These are phyloP conservation scores for Ladona fulva DNA, from an alignment of 1,140 invertebrate genomes.

Conservation along the genomic window DNA sequence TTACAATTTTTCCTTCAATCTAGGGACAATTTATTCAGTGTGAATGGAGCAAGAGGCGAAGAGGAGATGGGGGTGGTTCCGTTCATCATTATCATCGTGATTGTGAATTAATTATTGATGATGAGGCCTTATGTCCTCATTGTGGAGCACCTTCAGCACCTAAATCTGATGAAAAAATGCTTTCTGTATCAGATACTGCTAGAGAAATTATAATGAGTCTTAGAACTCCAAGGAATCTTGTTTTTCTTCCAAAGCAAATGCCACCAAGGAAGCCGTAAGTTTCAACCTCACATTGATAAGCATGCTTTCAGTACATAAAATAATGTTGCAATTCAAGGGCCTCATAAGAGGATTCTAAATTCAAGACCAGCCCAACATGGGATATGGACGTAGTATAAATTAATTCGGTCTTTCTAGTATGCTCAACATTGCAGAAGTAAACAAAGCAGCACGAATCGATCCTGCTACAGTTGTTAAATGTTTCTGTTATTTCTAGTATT, in stretches of 20 bases:
- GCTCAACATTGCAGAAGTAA: too few species aligned
- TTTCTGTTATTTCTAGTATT: too few species aligned
- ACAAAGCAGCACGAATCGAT: too few species aligned
- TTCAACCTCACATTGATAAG: too few species aligned
- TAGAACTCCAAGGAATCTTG: conserved; percentile 44
- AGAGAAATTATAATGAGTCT: conserved; percentile 50
- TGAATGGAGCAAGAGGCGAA: conserved; percentile 29
- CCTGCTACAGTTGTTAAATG: too few species aligned
- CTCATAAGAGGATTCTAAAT: too few species aligned
- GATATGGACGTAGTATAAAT: too few species aligned
- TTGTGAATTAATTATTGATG: conserved; percentile 48
- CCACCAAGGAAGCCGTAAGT: conserved; percentile 35
- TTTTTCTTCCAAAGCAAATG: conserved; percentile 46
- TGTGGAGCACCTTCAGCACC: conserved; percentile 46
- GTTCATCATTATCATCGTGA: conserved; percentile 64
- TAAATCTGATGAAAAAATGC: neutral
- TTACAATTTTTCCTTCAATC: conserved; percentile 20
- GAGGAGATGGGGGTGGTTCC: conserved; percentile 21
- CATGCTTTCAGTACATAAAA: too few species aligned
- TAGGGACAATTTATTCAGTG: conserved; percentile 65
- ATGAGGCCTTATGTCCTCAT: conserved; percentile 58
- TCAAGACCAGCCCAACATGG: too few species aligned
- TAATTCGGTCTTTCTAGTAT: too few species aligned
- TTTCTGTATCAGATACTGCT: conserved; percentile 30
- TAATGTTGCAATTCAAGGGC: too few species aligned